Conservation (phyloP, 2,797 vertebrate genomes). For the Alauda arvensis region DNA sequence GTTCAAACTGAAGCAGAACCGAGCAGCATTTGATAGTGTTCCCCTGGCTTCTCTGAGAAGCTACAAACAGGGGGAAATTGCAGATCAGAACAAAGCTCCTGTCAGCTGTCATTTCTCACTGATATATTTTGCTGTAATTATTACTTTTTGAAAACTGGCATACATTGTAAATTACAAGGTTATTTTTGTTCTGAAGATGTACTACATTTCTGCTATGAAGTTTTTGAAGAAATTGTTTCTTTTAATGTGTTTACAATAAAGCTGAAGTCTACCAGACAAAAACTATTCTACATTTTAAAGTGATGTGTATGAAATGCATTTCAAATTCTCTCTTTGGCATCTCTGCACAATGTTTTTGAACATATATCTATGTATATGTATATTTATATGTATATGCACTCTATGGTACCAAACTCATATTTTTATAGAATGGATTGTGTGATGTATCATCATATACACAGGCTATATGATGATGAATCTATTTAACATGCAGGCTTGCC, state of each 20-base stretch:
- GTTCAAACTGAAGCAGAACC: neutral
- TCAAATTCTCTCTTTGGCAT: conserved; percentile 36
- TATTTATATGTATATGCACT: neutral
- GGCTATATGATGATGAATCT: conserved; percentile 24
- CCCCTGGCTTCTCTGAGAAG: neutral
- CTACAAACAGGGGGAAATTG: conserved; percentile 33
- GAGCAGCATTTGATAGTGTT: neutral
- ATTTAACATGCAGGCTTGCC: conserved; percentile 38
- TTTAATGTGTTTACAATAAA: conserved; percentile 44
- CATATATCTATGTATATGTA: neutral
- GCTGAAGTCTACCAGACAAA: conserved; percentile 28
- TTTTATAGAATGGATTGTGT: neutral
- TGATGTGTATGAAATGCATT: conserved; percentile 33
- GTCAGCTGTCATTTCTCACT: conserved; percentile 40
- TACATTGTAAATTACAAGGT: conserved; percentile 52
- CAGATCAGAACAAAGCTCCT: conserved; percentile 44
- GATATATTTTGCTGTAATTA: conserved; percentile 51
- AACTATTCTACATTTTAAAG: conserved; percentile 25
- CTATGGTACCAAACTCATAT: neutral
- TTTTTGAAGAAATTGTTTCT: conserved; percentile 50
- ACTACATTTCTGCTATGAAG: conserved; percentile 33
- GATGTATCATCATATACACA: too few species aligned
- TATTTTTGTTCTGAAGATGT: conserved; percentile 52
- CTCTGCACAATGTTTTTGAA: conserved; percentile 28
- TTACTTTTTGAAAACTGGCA: conserved; percentile 22